Conservation (phyloP, 2,797 vertebrate species). For the Craterocephalus amniculus region DNA sequence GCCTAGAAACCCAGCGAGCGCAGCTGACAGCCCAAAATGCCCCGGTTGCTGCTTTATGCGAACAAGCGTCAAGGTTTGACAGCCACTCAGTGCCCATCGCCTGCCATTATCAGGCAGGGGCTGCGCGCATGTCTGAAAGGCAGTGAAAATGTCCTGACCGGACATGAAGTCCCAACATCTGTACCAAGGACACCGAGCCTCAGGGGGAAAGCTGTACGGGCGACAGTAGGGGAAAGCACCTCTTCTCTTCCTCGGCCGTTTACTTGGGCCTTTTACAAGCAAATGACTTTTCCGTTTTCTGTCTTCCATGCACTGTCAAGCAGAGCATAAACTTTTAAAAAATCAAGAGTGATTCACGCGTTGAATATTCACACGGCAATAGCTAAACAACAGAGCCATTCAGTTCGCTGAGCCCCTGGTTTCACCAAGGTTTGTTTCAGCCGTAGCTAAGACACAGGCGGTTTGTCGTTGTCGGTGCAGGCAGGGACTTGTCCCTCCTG, state of each 20-base stretch:
- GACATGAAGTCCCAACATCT: conserved; percentile 52
- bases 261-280: conserved; percentile 39
- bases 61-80: conserved; percentile 59
- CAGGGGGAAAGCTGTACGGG: conserved; percentile 17
- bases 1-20: conserved; percentile 56
- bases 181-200: conserved; percentile 59
- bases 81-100: conserved; percentile 48
- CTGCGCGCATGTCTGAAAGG: conserved; percentile 33
- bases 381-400: conserved; percentile 74
- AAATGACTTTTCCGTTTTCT: conserved; percentile 35
- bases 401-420: conserved; percentile 48
- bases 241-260: conserved; percentile 19
- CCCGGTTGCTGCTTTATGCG: conserved; percentile 46
- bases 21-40: conserved; percentile 44
- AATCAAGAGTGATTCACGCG: conserved; percentile 54
- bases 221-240: conserved; percentile 30
- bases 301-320: conserved; percentile 32
- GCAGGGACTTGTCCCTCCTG: conserved; percentile 74
- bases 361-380: conserved; percentile 58
- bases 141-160: conserved; percentile 47
- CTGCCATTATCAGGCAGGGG: conserved; percentile 54
- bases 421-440: conserved; percentile 69
- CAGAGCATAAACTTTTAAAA: conserved; percentile 37
- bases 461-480: conserved; percentile 56
- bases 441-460: conserved; percentile 61